phyloP scores from a whole-genome alignment of 2,113 vertebrate species.

The Dinomys branickii region DNA sequence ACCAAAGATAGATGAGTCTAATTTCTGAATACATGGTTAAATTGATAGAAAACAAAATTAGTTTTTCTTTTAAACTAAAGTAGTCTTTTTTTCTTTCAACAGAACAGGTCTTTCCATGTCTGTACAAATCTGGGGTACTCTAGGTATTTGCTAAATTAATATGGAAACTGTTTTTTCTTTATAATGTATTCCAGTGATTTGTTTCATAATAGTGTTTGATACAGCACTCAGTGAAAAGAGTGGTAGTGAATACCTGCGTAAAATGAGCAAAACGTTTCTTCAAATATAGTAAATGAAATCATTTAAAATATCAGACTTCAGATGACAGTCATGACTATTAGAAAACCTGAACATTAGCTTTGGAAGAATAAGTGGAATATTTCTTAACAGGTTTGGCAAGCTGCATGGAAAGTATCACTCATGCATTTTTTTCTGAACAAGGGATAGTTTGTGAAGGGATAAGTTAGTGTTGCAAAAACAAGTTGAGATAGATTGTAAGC shows the following conservation, averaged over 20 bases:
- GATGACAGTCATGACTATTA: slow-evolving; percentile 75
- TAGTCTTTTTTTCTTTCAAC: background rate
- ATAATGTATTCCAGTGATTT: slow-evolving; percentile 51
- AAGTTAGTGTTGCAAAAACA: slow-evolving; percentile 82
- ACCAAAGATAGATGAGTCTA: background rate
- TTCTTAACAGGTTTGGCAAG: slow-evolving; percentile 83
- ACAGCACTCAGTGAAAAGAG: slow-evolving; percentile 47
- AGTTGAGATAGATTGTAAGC: slow-evolving; percentile 79
- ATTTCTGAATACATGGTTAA: slow-evolving; percentile 41
- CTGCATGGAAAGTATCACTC: slow-evolving; percentile 85
- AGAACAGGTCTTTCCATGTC: background rate
- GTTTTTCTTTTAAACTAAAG: background rate
- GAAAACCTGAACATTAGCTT: slow-evolving; percentile 82
- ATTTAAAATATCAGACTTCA: slow-evolving; percentile 73
- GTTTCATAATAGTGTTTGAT: slow-evolving; percentile 37
- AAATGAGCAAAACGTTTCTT: slow-evolving; percentile 22
- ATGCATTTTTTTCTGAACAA: slow-evolving; percentile 72
- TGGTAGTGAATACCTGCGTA: slow-evolving; percentile 42
- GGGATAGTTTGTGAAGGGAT: slow-evolving; percentile 83
- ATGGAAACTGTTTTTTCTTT: slow-evolving; percentile 40
- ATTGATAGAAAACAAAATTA: slow-evolving; percentile 8
- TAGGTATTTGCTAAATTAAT: slow-evolving; percentile 41
- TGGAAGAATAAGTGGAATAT: slow-evolving; percentile 84
- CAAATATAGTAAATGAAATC: slow-evolving; percentile 70
- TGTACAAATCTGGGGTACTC: background rate